A percentile compares a stretch with the other conserved stretches of the same genome.
Evolutionary conservation across 2,888 invertebrate species (phyloP).

Genomic region (Anthophora plumipes): DNA sequence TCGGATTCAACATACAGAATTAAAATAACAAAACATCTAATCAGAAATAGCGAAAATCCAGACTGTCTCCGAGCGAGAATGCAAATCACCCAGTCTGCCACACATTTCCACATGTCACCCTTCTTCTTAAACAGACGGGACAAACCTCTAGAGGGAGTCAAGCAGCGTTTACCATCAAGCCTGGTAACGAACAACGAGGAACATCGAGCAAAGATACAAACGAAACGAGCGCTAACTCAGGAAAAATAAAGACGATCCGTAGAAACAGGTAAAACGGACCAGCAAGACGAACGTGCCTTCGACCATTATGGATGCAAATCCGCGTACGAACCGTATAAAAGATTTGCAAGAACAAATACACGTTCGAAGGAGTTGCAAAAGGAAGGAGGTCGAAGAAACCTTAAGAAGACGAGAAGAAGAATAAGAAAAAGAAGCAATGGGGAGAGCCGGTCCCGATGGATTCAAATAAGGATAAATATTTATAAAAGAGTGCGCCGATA

Average conservation of each 20-base stretch:
- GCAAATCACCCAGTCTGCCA: neutral
- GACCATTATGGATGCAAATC: conserved; percentile 81
- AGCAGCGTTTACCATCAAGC: neutral
- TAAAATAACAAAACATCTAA: no score
- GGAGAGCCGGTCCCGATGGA: conserved; percentile 70
- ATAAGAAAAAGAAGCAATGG: conserved; percentile 11
- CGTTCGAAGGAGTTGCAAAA: conserved; percentile 45
- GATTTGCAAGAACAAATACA: conserved; percentile 82
- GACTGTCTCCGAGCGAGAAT: neutral
- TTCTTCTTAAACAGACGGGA: neutral
- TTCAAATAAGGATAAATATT: conserved; percentile 84
- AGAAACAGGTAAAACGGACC: conserved; percentile 46
- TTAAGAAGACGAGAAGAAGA: conserved; percentile 19
- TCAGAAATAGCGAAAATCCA: neutral
- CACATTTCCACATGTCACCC: neutral
- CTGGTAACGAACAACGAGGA: neutral
- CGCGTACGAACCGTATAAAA: conserved; percentile 79
- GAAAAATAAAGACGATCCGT: conserved; percentile 40
- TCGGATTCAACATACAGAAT: no score
- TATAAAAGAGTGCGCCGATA: conserved; percentile 80
- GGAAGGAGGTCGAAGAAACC: conserved; percentile 8
- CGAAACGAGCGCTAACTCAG: neutral
- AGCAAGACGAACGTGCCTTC: conserved; percentile 60
- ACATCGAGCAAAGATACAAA: neutral
- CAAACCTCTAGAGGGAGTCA: neutral